Conservation (phyloP, 2,113 vertebrate genomes). For the Notothenia rossii region DNA sequence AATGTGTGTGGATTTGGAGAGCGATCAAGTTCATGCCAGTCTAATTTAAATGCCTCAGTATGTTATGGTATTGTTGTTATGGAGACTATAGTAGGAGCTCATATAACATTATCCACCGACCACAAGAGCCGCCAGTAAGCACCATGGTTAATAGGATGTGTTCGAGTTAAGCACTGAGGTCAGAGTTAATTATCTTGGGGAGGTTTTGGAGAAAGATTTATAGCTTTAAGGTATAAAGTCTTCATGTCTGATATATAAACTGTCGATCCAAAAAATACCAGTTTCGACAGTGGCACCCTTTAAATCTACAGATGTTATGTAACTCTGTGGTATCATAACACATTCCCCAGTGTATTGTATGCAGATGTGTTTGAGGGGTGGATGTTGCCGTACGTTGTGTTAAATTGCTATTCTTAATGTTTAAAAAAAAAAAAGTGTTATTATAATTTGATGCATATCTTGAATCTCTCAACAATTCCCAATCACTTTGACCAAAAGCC, state of each 20-base stretch:
- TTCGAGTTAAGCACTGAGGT: constrained; percentile 22
- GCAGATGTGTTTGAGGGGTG: too few relatives aligned
- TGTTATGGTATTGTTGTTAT: constrained; percentile 28
- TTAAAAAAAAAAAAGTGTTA: too few relatives aligned
- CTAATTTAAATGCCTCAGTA: constrained; percentile 6
- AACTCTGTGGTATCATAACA: too few relatives aligned
- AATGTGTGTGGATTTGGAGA: neutral
- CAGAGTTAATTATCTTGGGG: constrained; percentile 30
- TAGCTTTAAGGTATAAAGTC: neutral
- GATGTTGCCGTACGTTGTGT: too few relatives aligned
- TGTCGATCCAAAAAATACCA: neutral
- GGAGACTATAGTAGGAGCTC: constrained; percentile 7
- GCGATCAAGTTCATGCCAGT: neutral
- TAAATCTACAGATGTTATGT: neutral
- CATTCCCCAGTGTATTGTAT: too few relatives aligned
- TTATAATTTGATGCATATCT: too few relatives aligned
- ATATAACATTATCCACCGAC: constrained; percentile 20
- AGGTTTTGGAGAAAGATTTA: constrained; percentile 10
- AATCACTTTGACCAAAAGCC: neutral
- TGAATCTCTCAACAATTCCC: neutral
- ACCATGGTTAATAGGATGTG: neutral
- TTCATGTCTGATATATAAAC: neutral
- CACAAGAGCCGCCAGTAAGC: constrained; percentile 6
- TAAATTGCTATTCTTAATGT: too few relatives aligned
- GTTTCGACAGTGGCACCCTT: neutral